Evolutionary conservation across 64 coral and sea anemone genomes (phyloP), one percentile per base, ranked within the genome.

Genomic region (Actinia equina): DNA sequence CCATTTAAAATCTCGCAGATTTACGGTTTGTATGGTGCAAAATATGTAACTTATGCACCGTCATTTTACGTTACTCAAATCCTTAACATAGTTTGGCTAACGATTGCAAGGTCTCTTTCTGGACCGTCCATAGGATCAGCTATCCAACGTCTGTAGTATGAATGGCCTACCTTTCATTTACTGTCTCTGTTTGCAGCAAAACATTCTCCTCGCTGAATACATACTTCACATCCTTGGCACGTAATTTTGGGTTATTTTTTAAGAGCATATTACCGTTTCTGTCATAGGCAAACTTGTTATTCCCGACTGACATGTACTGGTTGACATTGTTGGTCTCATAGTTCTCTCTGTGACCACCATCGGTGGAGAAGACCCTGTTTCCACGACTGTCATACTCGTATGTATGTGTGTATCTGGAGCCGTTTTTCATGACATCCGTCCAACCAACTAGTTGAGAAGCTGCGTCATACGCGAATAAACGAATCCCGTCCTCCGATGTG

Each of bases 131-230:
- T 60, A 15, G 16, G 18, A 17, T 15, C 58, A 60, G 58, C 13
- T 60, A 15, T 65, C 4, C 62, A 65, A 22, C n/a, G 62, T 19
- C 62, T 13, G 18, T n/a, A 65, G 19, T 22, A 7, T 37, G 13
- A 1, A 71, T 37, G 37, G 69, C 84, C 74, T 77, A 89, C 94
- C 94, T 95, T 77, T 92, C 83, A 65, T 95, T 88, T 23, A 77
- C 80, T 55, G 90, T 95, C 84, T 95, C 94, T 8, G 87, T 84
- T 61, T 89, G 90, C 42, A 86, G 43, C 54, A 95, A 37, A 8
- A 92, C 44, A 59, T 92, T 89, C 54, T 95, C 94, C 25, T 92
- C 82, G 84, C 90, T 95, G 51, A 95, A 95, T 23, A 79, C 84
- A 23, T 89, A 43, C 69, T 92, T 91, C 53, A 92, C 83, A 43